These are phyloP conservation scores for Diachrysia chrysitis DNA, from an alignment of 2,888 invertebrate genomes.

Conservation along the genomic window DNA sequence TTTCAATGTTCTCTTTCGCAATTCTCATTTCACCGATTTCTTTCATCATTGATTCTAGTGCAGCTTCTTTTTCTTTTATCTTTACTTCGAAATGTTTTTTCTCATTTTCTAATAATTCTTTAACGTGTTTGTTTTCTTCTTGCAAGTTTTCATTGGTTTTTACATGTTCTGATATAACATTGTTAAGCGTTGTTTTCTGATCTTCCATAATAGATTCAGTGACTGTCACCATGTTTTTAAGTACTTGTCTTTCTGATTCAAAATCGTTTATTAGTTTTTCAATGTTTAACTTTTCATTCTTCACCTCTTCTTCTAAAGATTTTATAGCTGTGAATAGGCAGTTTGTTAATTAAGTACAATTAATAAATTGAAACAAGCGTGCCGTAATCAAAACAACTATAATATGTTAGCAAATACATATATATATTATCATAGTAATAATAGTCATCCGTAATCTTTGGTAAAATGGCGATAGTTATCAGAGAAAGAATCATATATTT, in stretches of 20 bases:
- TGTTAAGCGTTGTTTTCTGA: constrained; percentile 69
- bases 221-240: constrained; percentile 78
- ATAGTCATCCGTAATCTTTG: too few relatives aligned
- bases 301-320: constrained; percentile 70
- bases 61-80: constrained; percentile 60
- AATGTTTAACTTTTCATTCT: constrained; percentile 67
- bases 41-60: constrained; percentile 56
- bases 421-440: too few relatives aligned
- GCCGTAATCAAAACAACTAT: too few relatives aligned
- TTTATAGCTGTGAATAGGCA: constrained; percentile 65
- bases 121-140: constrained; percentile 62
- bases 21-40: constrained; percentile 54
- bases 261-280: constrained; percentile 74
- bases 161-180: constrained; percentile 64
- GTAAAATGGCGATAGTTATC: too few relatives aligned
- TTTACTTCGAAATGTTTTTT: constrained; percentile 55
- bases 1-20: constrained; percentile 52
- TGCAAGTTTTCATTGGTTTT: constrained; percentile 65
- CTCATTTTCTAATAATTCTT: constrained; percentile 50
- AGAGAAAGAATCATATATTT: neutral
- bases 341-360: neutral
- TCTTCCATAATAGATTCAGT: constrained; percentile 81
- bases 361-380: neutral
- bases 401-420: too few relatives aligned
- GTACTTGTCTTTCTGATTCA: constrained; percentile 74